phyloP scores from a whole-genome alignment of 1,140 invertebrate genomes.

The Caenorhabditis briggsae region DNA sequence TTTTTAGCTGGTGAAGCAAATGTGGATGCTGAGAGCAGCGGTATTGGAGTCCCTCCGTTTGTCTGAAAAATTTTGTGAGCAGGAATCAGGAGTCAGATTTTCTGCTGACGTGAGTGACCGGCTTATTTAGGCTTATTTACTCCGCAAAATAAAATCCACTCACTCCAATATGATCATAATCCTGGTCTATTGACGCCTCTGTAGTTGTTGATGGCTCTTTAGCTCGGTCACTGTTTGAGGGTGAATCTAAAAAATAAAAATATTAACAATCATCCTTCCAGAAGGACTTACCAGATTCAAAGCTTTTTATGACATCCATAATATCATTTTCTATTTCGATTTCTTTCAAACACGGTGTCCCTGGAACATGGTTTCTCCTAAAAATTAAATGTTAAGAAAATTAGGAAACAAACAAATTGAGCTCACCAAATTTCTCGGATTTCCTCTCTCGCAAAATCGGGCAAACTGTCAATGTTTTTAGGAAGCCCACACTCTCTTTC shows the following conservation, averaged over 20 bases:
- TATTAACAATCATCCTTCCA: neutral
- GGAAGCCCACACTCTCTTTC: slow-evolving; percentile 59
- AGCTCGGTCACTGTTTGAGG: neutral
- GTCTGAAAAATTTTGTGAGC: neutral
- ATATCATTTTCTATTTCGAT: slow-evolving; percentile 57
- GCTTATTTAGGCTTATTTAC: too few species aligned
- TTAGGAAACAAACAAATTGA: neutral
- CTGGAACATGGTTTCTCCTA: slow-evolving; percentile 58
- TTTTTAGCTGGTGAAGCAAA: neutral
- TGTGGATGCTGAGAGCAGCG: slow-evolving; percentile 5
- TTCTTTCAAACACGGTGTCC: slow-evolving; percentile 60
- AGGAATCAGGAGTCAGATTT: too few species aligned
- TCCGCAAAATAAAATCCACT: neutral
- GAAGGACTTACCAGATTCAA: slow-evolving; percentile 31
- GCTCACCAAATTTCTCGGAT: slow-evolving; percentile 60
- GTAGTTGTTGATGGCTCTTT: neutral
- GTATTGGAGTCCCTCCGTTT: slow-evolving; percentile 30
- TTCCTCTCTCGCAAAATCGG: slow-evolving; percentile 58
- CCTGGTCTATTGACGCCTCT: neutral
- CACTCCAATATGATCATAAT: slow-evolving; percentile 30
- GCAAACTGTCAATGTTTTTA: slow-evolving; percentile 43
- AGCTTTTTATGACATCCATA: slow-evolving; percentile 49
- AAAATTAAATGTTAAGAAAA: neutral
- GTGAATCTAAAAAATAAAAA: neutral
- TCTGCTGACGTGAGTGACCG: too few species aligned